phyloP scores from a whole-genome alignment of 2,888 invertebrate genomes.

The Uropetala carovei region DNA sequence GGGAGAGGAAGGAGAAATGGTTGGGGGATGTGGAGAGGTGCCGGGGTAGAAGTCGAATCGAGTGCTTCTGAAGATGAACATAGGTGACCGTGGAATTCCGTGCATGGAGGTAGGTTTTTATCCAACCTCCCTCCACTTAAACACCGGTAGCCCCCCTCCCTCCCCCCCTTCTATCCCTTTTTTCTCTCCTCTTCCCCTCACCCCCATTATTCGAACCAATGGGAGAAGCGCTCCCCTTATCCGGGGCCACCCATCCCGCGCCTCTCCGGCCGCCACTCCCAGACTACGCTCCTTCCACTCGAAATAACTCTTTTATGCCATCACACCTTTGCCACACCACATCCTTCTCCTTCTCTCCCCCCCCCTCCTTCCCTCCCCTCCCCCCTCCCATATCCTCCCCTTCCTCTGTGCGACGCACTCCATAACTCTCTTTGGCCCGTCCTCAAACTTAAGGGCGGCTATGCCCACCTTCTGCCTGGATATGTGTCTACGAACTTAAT shows the following conservation, averaged over 20 bases:
- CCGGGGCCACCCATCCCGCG: not conserved
- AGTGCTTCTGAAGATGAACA: no score
- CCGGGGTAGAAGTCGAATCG: no score
- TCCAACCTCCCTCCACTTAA: slow-evolving; percentile 13
- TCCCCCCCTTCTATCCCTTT: not conserved
- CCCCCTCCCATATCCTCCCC: not conserved
- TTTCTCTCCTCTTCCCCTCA: not conserved
- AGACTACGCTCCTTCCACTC: slow-evolving; percentile 46
- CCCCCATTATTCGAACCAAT: not conserved
- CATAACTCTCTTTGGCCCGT: slow-evolving; percentile 1
- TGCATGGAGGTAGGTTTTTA: not conserved
- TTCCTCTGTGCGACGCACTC: not conserved
- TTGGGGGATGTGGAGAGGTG: no score
- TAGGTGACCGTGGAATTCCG: no score
- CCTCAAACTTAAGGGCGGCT: not conserved
- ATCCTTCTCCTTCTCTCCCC: not conserved
- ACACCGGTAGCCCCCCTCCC: slow-evolving; percentile 30
- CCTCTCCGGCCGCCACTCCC: not conserved
- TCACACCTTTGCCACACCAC: slow-evolving; percentile 46
- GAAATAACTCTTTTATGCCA: slow-evolving; percentile 60
- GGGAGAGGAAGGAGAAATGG: no score
- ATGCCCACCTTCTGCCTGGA: not conserved
- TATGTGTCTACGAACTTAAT: slow-evolving; percentile 37
- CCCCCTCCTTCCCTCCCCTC: not conserved
- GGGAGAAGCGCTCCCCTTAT: not conserved